A percentile compares a stretch with the other conserved stretches of the same genome.
Evolutionary conservation across 2,113 vertebrate species (phyloP).

Genomic region (Cephalopterus ornatus): DNA sequence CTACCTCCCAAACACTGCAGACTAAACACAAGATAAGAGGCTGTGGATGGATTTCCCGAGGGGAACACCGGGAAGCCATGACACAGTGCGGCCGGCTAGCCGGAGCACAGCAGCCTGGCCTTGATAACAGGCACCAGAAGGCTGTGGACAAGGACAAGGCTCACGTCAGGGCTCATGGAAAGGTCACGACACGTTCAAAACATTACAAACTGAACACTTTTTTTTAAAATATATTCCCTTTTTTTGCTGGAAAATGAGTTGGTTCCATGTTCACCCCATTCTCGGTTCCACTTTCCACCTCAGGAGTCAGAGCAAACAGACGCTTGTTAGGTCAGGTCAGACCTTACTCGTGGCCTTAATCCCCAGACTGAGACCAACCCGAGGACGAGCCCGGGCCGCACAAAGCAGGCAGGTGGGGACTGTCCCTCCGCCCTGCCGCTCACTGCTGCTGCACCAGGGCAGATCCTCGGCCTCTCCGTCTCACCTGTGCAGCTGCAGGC

Average conservation of each 20-base stretch:
- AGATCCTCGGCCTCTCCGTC: background rate
- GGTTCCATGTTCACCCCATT: background rate
- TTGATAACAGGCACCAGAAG: background rate
- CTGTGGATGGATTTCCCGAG: background rate
- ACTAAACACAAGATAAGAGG: slow-evolving; percentile 36
- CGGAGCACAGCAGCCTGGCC: background rate
- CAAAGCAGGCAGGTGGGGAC: background rate
- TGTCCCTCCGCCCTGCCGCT: background rate
- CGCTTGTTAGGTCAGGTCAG: background rate
- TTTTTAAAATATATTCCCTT: background rate
- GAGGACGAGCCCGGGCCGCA: fast-evolving
- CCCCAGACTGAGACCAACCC: background rate
- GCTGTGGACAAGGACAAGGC: background rate
- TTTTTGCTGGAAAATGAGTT: background rate
- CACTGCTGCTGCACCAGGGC: background rate
- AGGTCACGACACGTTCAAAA: background rate
- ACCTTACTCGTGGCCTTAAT: background rate
- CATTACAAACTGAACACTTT: background rate
- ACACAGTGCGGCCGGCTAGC: background rate
- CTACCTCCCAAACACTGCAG: background rate
- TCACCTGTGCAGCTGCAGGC: background rate
- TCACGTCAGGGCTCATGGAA: background rate
- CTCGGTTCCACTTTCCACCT: background rate
- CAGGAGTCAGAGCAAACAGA: background rate
- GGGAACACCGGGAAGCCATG: background rate